These are phyloP conservation scores for Rhaphigaster nebulosa DNA, from an alignment of 2,888 invertebrate species.

Conservation along the genomic window DNA sequence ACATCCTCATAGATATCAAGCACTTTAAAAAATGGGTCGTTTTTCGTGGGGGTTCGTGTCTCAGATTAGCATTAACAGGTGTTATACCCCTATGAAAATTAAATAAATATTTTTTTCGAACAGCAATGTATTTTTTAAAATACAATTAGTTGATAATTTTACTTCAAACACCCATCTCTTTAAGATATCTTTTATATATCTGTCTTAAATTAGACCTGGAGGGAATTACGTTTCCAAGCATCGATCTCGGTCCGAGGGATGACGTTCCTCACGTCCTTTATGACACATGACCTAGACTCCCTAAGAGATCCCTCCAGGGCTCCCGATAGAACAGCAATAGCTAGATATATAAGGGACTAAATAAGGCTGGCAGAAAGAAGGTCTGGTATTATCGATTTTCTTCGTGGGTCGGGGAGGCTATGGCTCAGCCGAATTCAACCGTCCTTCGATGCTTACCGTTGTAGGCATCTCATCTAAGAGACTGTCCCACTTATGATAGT, in stretches of 20 bases:
- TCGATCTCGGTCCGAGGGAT: not conserved
- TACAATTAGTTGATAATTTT: no score
- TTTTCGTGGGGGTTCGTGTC: no score
- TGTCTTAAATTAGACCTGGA: not conserved
- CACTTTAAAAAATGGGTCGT: no score
- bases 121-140: no score
- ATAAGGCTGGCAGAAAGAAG: constrained; percentile 40
- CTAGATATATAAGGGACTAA: constrained; percentile 37
- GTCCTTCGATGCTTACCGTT: not conserved
- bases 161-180: no score
- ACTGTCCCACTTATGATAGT: not conserved
- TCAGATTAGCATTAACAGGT: no score
- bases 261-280: not conserved
- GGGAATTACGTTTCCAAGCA: not conserved
- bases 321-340: not conserved
- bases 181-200: not conserved
- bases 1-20: no score
- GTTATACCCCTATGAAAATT: no score
- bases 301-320: not conserved
- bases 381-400: constrained; percentile 44
- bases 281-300: not conserved
- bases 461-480: not conserved
- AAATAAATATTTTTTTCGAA: no score
- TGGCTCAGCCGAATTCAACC: not conserved
- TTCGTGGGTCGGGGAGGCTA: not conserved